Conservation (phyloP, 2,888 invertebrate species). For the Lasioglossum lativentre region DNA sequence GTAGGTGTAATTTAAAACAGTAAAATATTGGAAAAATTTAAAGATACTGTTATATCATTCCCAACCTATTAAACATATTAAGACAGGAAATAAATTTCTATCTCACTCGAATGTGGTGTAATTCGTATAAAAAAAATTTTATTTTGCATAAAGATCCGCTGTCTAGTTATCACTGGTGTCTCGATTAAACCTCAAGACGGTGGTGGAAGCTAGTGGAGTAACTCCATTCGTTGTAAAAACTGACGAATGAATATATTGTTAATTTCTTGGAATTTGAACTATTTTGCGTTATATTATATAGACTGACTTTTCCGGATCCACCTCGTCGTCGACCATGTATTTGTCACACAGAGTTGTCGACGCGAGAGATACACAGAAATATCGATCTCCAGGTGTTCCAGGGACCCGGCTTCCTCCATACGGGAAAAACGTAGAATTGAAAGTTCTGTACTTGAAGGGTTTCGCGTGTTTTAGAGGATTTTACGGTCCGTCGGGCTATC, state of each 20-base stretch:
- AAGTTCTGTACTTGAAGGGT: conserved; percentile 47
- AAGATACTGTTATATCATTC: no score
- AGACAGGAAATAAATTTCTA: no score
- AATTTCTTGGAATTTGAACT: not conserved
- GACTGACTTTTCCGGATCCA: not conserved
- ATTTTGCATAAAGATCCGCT: no score
- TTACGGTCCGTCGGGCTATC: conserved; percentile 47
- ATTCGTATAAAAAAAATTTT: no score
- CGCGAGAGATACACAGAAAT: conserved; percentile 16
- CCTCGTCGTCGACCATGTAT: not conserved
- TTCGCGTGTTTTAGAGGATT: conserved; percentile 55
- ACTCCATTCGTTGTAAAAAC: no score
- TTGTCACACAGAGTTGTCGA: conserved; percentile 7
- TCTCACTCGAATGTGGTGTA: no score
- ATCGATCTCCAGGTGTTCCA: conserved; percentile 32
- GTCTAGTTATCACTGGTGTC: no score
- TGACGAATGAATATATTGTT: not conserved
- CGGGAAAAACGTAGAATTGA: conserved; percentile 35
- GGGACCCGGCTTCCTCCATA: conserved; percentile 42
- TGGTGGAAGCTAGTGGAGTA: no score
- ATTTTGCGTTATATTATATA: not conserved
- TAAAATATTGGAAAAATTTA: no score
- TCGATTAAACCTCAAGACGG: no score
- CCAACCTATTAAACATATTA: no score
- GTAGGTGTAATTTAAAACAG: no score